Percentiles rank a stretch among this genome's conserved stretches.
These are phyloP conservation scores for Herpetotheres cachinnans DNA, from an alignment of 2,113 vertebrate species.

Conservation along the genomic window DNA sequence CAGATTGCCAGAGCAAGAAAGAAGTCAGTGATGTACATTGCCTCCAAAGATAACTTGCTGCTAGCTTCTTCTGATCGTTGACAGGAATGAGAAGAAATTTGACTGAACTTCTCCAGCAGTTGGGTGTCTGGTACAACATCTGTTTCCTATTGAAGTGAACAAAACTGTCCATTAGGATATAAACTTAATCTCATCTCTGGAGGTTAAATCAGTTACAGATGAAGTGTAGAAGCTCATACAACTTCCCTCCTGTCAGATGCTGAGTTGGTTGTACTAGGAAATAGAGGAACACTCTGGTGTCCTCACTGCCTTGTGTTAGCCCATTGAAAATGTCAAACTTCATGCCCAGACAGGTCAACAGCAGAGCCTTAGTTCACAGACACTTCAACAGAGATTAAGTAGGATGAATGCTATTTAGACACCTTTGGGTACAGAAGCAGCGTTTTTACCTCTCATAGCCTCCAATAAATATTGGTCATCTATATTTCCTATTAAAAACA, in stretches of 20 bases:
- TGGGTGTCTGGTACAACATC: conserved; percentile 86
- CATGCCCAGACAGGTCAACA: background rate
- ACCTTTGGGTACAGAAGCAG: background rate
- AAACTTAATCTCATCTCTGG: background rate
- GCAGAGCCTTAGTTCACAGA: background rate
- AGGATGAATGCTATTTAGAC: background rate
- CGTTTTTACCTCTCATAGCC: background rate
- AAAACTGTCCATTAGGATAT: background rate
- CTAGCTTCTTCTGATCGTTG: background rate
- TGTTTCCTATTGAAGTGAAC: conserved; percentile 78
- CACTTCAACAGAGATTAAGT: background rate
- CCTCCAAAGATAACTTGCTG: conserved; percentile 61
- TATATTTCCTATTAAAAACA: background rate
- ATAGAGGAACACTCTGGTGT: background rate
- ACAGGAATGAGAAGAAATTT: conserved; percentile 66
- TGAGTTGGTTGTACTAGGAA: background rate
- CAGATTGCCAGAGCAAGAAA: conserved; percentile 91
- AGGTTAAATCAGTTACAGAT: background rate
- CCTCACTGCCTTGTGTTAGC: background rate
- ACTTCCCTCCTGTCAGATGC: background rate
- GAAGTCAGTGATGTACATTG: conserved; percentile 84
- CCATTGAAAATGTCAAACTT: background rate
- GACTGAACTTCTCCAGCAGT: conserved; percentile 80
- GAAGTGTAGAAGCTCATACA: background rate
- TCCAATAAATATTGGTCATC: background rate